A percentile compares a stretch with the other conserved stretches of the same genome.
phyloP scores from a whole-genome alignment of 2,113 vertebrate genomes.

The Archocentrus centrarchus region DNA sequence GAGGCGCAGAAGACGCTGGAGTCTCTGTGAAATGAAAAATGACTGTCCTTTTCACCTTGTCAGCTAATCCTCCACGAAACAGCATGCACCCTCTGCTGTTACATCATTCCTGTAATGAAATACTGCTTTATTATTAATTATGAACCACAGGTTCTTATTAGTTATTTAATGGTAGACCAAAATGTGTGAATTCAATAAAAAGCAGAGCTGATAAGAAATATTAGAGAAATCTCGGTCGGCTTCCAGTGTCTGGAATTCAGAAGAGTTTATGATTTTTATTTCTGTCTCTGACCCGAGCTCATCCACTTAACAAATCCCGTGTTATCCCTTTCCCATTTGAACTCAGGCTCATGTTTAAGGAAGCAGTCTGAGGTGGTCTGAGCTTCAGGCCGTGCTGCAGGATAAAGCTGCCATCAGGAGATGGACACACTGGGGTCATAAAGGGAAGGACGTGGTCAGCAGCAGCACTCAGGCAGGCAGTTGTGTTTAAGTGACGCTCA shows the following conservation, averaged over 20 bases:
- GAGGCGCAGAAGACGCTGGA: constrained; percentile 19
- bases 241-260: neutral
- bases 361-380: too few relatives aligned
- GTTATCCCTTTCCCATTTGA: too few relatives aligned
- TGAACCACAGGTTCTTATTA: neutral
- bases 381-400: too few relatives aligned
- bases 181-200: neutral
- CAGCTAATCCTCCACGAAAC: constrained; percentile 22
- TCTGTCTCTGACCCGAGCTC: neutral
- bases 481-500: too few relatives aligned
- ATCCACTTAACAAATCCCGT: too few relatives aligned
- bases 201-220: neutral
- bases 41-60: constrained; percentile 65
- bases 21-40: constrained; percentile 48
- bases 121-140: constrained; percentile 6
- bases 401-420: too few relatives aligned
- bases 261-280: neutral
- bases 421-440: too few relatives aligned
- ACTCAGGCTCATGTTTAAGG: too few relatives aligned
- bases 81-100: neutral
- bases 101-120: constrained; percentile 16
- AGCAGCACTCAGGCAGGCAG: too few relatives aligned
- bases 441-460: too few relatives aligned
- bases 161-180: neutral
- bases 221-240: neutral